phyloP scores from a whole-genome alignment of 2,888 invertebrate genomes.

The Synanthedon andrenaeformis region DNA sequence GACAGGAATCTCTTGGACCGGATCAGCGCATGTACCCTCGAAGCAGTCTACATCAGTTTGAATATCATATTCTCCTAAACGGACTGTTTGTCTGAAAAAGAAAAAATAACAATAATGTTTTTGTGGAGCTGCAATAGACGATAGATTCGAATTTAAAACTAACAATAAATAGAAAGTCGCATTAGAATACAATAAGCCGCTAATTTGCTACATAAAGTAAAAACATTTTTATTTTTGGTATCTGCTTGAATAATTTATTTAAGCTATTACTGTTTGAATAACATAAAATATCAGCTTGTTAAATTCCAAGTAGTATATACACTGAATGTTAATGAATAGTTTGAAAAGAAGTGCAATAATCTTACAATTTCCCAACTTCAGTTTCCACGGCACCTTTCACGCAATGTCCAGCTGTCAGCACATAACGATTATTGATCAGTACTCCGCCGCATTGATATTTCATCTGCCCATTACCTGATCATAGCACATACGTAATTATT shows the following conservation, averaged over 20 bases:
- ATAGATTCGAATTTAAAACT: too few relatives aligned
- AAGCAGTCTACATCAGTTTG: slow-evolving; percentile 73
- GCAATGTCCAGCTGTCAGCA: slow-evolving; percentile 75
- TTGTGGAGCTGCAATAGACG: too few relatives aligned
- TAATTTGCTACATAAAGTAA: too few relatives aligned
- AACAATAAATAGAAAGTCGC: too few relatives aligned
- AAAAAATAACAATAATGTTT: background rate
- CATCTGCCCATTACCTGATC: slow-evolving; percentile 27
- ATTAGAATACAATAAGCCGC: too few relatives aligned
- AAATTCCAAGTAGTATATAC: too few relatives aligned
- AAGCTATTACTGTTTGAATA: too few relatives aligned
- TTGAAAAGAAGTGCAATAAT: too few relatives aligned
- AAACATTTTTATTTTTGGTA: too few relatives aligned
- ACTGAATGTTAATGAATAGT: too few relatives aligned
- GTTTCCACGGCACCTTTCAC: slow-evolving; percentile 57
- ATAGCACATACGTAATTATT: slow-evolving; percentile 1
- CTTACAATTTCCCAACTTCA: slow-evolving; percentile 69
- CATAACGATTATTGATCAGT: slow-evolving; percentile 67
- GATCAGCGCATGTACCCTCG: slow-evolving; percentile 71
- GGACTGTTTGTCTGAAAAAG: slow-evolving; percentile 55
- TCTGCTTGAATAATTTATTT: too few relatives aligned
- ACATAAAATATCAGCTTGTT: too few relatives aligned
- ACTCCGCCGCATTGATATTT: slow-evolving; percentile 74
- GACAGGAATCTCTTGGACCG: slow-evolving; percentile 72
- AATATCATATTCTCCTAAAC: slow-evolving; percentile 76